Percentiles rank a stretch among this genome's conserved stretches.
Conservation (phyloP, 2,888 invertebrate species). For the Stegophylla sp. region DNA sequence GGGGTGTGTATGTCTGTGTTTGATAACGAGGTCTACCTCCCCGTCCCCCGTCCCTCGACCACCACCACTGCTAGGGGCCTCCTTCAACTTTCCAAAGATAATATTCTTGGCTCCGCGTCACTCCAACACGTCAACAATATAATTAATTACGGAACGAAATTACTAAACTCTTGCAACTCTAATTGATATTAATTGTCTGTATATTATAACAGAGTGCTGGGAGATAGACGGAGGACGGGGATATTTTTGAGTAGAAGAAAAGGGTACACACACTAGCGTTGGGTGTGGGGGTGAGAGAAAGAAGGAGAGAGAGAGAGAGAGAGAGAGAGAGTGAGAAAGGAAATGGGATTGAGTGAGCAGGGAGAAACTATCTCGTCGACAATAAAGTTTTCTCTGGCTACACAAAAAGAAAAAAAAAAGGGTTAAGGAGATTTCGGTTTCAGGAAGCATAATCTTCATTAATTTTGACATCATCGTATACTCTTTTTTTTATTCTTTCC, state of each 20-base stretch:
- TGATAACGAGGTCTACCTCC: constrained; percentile 53
- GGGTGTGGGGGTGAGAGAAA: too few species aligned
- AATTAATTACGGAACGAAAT: constrained; percentile 59
- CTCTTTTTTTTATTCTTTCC: constrained; percentile 1
- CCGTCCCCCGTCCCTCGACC: background rate
- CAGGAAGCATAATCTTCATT: constrained; percentile 56
- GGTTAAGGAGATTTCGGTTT: constrained; percentile 56
- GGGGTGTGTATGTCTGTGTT: constrained; percentile 59
- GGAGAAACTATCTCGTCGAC: constrained; percentile 29
- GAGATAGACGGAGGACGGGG: constrained; percentile 31
- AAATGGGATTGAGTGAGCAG: background rate
- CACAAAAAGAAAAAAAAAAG: constrained; percentile 30
- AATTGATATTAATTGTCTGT: constrained; percentile 59
- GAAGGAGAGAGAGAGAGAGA: too few species aligned
- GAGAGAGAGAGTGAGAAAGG: too few species aligned
- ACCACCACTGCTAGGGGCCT: constrained; percentile 8
- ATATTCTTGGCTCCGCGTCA: constrained; percentile 59
- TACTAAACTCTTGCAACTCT: constrained; percentile 59
- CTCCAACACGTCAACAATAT: constrained; percentile 59
- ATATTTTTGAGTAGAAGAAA: constrained; percentile 40
- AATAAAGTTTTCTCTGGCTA: constrained; percentile 48
- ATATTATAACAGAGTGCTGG: constrained; percentile 35
- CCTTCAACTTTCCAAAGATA: constrained; percentile 59
- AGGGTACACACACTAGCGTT: too few species aligned
- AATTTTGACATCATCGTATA: constrained; percentile 49